Evolutionary conservation across 2,113 vertebrate species (phyloP).

Genomic region (Vulpes vulpes): DNA sequence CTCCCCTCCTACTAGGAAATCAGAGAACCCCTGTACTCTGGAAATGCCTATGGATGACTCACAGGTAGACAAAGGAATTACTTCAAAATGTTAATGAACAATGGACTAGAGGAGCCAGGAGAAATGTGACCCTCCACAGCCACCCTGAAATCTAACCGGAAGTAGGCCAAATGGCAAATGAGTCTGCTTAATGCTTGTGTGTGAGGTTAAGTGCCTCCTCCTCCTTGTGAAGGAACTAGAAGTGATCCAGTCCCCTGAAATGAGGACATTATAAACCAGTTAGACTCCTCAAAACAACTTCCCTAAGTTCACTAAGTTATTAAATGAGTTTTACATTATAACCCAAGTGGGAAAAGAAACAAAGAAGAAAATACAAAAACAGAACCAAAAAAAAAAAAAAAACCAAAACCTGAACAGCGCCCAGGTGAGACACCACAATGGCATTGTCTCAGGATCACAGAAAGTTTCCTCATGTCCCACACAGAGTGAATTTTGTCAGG

Average conservation of each 20-base stretch:
- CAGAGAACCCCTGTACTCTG: not conserved
- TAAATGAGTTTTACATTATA: not conserved
- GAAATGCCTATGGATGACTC: constrained; percentile 12
- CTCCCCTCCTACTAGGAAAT: not conserved
- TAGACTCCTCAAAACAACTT: not conserved
- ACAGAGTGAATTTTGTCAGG: not conserved
- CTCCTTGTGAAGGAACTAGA: not conserved
- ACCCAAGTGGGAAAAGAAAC: not conserved
- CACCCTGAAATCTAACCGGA: constrained; percentile 7
- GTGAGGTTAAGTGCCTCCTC: not conserved
- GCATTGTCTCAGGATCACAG: not conserved
- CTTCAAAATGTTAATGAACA: not conserved
- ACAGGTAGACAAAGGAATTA: not conserved
- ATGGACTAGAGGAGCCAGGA: not conserved
- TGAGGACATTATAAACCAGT: not conserved
- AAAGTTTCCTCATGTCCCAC: not conserved
- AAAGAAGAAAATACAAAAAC: not conserved
- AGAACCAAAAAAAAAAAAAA: not conserved
- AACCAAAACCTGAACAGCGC: not conserved
- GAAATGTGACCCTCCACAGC: not conserved
- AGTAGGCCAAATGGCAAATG: constrained; percentile 21
- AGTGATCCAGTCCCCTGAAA: not conserved
- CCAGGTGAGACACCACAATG: not conserved
- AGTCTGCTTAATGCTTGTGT: not conserved
- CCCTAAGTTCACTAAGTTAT: not conserved